Evolutionary conservation across 1,140 invertebrate genomes (phyloP).

Genomic region (Drosophila fuyamai): DNA sequence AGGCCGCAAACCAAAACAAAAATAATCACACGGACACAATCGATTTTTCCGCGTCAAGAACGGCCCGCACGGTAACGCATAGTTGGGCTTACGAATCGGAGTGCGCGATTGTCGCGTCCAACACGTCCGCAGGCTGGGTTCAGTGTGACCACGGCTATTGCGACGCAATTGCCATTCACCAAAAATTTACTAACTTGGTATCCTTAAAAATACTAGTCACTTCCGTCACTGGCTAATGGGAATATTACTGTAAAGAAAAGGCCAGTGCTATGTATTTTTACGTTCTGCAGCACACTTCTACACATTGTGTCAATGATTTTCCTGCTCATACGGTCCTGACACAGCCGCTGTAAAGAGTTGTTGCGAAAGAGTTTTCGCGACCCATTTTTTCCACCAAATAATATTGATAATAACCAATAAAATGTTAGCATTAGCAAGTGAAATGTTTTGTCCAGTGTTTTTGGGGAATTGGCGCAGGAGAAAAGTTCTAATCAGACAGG

Average conservation of each 20-base stretch:
- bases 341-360: too few relatives aligned
- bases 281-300: too few relatives aligned
- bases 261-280: background rate
- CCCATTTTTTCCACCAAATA: too few relatives aligned
- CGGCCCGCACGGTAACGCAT: conserved; percentile 37
- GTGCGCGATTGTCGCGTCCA: conserved; percentile 10
- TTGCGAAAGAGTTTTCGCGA: too few relatives aligned
- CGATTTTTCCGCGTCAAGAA: conserved; percentile 70
- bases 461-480: too few relatives aligned
- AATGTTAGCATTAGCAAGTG: too few relatives aligned
- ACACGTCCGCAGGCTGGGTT: background rate
- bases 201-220: conserved; percentile 7
- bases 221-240: background rate
- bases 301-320: too few relatives aligned
- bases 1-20: conserved; percentile 71
- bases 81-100: conserved; percentile 16
- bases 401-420: too few relatives aligned
- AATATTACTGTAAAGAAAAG: background rate
- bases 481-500: too few relatives aligned
- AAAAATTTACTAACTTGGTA: background rate
- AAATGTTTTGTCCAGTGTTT: too few relatives aligned
- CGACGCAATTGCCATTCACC: background rate
- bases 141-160: background rate
- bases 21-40: conserved; percentile 69
- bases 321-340: too few relatives aligned